These are phyloP conservation scores for Sycobia sp. DNA, from an alignment of 1,140 invertebrate genomes.

Conservation along the genomic window DNA sequence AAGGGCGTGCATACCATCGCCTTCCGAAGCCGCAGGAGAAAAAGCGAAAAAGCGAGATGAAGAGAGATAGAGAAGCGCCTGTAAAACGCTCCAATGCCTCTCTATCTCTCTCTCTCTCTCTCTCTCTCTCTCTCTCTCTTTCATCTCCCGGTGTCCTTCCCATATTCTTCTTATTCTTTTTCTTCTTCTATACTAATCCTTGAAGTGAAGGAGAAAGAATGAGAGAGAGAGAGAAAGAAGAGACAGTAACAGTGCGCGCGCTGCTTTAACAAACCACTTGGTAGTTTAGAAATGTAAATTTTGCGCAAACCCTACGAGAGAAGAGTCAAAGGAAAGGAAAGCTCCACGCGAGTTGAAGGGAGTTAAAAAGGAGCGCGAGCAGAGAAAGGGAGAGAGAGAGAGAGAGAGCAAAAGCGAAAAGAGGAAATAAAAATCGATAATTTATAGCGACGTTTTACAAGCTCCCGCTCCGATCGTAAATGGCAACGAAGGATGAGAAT, in stretches of 20 bases:
- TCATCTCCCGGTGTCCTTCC: too few relatives aligned
- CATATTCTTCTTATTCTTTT: background rate
- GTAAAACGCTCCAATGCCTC: background rate
- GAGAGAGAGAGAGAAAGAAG: too few relatives aligned
- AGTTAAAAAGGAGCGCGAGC: background rate
- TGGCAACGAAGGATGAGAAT: conserved; percentile 7
- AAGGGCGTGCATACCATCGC: too few relatives aligned
- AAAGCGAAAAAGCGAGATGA: too few relatives aligned
- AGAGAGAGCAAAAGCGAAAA: conserved; percentile 13
- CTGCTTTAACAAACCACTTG: conserved; percentile 20
- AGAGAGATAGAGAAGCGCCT: too few relatives aligned
- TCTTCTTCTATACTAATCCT: background rate
- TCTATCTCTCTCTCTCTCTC: conserved; percentile 7
- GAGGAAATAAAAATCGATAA: conserved; percentile 34
- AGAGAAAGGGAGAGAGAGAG: conserved; percentile 25
- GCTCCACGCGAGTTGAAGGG: background rate
- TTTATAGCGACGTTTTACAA: conserved; percentile 37
- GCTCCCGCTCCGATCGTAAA: conserved; percentile 31
- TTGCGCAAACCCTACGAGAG: conserved; percentile 8
- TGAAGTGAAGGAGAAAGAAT: background rate
- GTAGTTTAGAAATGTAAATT: conserved; percentile 30
- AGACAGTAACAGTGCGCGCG: background rate
- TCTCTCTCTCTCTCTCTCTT: conserved; percentile 1
- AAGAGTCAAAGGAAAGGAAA: background rate
- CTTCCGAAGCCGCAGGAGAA: too few relatives aligned